Evolutionary conservation across 2,888 invertebrate species (phyloP).

Genomic region (Andrena fulva): DNA sequence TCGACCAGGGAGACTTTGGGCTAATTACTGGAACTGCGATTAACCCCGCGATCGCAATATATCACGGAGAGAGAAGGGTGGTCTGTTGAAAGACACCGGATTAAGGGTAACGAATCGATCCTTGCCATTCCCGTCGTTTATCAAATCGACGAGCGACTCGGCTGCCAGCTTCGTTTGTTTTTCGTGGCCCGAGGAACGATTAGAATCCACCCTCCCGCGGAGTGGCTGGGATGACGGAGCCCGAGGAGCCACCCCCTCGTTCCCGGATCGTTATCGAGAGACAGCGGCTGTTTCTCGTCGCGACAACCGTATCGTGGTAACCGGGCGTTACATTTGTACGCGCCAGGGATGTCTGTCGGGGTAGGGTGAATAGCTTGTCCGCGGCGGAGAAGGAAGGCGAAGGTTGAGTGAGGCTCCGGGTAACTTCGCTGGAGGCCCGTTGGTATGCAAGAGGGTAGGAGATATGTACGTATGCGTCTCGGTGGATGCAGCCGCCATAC

Average conservation of each 20-base stretch:
- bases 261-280: not conserved
- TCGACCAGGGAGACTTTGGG: slow-evolving; percentile 45
- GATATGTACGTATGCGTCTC: slow-evolving; percentile 29
- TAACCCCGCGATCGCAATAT: slow-evolving; percentile 53
- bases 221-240: not conserved
- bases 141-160: slow-evolving; percentile 34
- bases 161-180: slow-evolving; percentile 17
- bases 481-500: slow-evolving; percentile 54
- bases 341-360: not conserved
- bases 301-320: not conserved
- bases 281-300: not conserved
- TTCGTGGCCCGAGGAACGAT: not conserved
- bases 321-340: slow-evolving; percentile 17
- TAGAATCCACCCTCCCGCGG: not conserved
- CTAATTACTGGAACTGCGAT: slow-evolving; percentile 56
- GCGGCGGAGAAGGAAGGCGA: slow-evolving; percentile 13
- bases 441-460: slow-evolving; percentile 27
- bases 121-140: slow-evolving; percentile 24
- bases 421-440: slow-evolving; percentile 42
- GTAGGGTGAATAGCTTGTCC: slow-evolving; percentile 1
- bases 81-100: slow-evolving; percentile 47
- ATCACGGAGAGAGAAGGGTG: slow-evolving; percentile 32
- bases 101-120: slow-evolving; percentile 54
- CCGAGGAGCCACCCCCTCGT: not conserved
- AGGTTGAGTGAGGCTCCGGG: slow-evolving; percentile 39